phyloP scores from a whole-genome alignment of 2,888 invertebrate species.

The Gymnosoma rotundatum region DNA sequence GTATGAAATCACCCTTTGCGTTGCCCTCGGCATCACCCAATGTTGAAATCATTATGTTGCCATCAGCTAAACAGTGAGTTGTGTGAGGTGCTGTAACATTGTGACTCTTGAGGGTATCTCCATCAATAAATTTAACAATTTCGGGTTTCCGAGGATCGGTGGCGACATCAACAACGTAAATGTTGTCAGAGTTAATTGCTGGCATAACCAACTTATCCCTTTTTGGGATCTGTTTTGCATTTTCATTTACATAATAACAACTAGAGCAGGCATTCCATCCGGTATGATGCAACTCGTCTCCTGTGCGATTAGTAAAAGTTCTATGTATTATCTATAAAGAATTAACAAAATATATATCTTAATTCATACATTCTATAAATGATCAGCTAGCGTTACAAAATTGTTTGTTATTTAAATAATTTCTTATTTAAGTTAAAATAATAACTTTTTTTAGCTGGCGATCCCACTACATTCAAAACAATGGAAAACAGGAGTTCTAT shows the following conservation, averaged over 20 bases:
- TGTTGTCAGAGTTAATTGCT: conserved; percentile 89
- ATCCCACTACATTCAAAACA: too few species aligned
- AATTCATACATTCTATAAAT: too few species aligned
- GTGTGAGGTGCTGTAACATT: conserved; percentile 96
- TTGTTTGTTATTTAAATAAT: too few species aligned
- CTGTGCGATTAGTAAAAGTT: conserved; percentile 88
- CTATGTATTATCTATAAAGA: conserved; percentile 91
- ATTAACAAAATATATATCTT: background rate
- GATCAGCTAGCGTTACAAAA: too few species aligned
- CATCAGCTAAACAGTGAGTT: conserved; percentile 94
- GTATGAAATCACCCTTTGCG: conserved; percentile 92
- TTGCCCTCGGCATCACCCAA: conserved; percentile 95
- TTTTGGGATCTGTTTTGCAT: conserved; percentile 82
- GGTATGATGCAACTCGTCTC: conserved; percentile 96
- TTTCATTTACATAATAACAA: conserved; percentile 85
- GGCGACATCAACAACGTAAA: conserved; percentile 92
- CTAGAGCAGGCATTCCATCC: conserved; percentile 99
- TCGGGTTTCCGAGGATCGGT: conserved; percentile 88
- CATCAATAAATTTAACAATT: conserved; percentile 91
- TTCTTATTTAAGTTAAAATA: too few species aligned
- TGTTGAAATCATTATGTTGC: conserved; percentile 97
- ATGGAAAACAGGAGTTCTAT: too few species aligned
- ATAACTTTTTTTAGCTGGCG: too few species aligned
- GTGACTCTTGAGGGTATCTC: conserved; percentile 88
- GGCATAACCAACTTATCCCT: conserved; percentile 93